A percentile compares a stretch with the other conserved stretches of the same genome.
Evolutionary conservation across 2,797 vertebrate species (phyloP).

Genomic region (Sebastolobus altivelis): DNA sequence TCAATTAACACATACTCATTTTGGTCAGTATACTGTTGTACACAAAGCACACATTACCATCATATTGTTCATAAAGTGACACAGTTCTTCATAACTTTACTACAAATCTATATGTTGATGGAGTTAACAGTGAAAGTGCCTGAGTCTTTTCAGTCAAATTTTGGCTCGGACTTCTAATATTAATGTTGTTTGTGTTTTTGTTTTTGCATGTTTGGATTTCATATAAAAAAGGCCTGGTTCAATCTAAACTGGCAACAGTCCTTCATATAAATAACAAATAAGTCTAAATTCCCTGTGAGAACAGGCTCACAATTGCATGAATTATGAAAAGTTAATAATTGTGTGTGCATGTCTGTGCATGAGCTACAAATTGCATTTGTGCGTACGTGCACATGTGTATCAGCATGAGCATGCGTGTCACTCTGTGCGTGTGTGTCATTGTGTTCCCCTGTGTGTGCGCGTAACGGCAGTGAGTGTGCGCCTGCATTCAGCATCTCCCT

Average conservation of each 20-base stretch:
- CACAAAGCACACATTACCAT: background rate
- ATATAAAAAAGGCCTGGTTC: background rate
- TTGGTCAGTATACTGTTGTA: background rate
- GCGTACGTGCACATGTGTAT: slow-evolving; percentile 42
- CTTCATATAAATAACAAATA: slow-evolving; percentile 1
- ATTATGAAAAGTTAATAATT: slow-evolving; percentile 9
- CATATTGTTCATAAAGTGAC: background rate
- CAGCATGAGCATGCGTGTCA: slow-evolving; percentile 66
- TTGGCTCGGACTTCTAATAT: background rate
- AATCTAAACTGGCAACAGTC: background rate
- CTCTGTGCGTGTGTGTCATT: slow-evolving; percentile 66
- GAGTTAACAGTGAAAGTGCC: background rate
- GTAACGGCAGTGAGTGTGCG: slow-evolving; percentile 67
- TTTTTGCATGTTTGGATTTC: background rate
- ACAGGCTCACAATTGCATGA: background rate
- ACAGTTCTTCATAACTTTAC: background rate
- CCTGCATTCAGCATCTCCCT: slow-evolving; percentile 80
- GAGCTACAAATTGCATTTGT: slow-evolving; percentile 36
- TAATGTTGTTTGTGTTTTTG: background rate
- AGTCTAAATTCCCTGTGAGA: background rate
- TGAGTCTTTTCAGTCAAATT: background rate
- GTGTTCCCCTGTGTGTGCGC: slow-evolving; percentile 61
- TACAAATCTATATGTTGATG: background rate
- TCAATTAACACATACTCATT: background rate
- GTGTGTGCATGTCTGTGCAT: background rate